Base-by-base conservation (phyloP, 2,888 invertebrate species). In the Eupeodes luniger region DNA sequence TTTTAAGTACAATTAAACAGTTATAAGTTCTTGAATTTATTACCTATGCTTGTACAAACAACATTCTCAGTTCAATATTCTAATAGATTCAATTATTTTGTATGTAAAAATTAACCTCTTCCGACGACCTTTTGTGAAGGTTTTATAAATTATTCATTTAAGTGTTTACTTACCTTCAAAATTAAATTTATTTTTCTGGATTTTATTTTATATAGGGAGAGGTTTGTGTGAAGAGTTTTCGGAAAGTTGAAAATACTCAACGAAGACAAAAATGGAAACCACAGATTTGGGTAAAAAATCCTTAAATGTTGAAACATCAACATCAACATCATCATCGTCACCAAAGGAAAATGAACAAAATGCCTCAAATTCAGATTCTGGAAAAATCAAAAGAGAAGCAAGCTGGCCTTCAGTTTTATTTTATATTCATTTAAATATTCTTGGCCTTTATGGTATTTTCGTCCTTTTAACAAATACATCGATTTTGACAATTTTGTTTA, bases 371-470 rank as follows among this genome's bases (percentile, higher is more conserved):
- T 62, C 67, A 2, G 57, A 69, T 11, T 93, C 11, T 93, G 93
- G 90, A 92, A 91, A 82, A 44, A 90, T 90, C 55, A 94, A 94
- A 89, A 94, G 96, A 16, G 96, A 97, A 86, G 95, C 95, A 0
- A 94, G 96, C 91, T 97, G 97, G 97, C 95, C 96, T 0, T 94
- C 95, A 16, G 96, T 97, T 0, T 94, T 97, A 0, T 95, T 96
- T 92, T 96, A 96, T 91, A 95, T 97, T 81, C 96, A 97, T 92
- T 93, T 97, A 5, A 96, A 96, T 90, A 94, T 96, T 1, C 94
- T 97, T 2, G 96, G 96, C 0, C 69, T 96, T 0, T 96, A 96
- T 91, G 96, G 96, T 16, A 82, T 96, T 12, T 95, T 95, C 92
- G 93, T 96, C 4, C 90, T 95, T 34, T 92, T 96, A 80, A 94